These are phyloP conservation scores for Cottus gobio DNA, from an alignment of 2,113 vertebrate genomes.

Conservation along the genomic window DNA sequence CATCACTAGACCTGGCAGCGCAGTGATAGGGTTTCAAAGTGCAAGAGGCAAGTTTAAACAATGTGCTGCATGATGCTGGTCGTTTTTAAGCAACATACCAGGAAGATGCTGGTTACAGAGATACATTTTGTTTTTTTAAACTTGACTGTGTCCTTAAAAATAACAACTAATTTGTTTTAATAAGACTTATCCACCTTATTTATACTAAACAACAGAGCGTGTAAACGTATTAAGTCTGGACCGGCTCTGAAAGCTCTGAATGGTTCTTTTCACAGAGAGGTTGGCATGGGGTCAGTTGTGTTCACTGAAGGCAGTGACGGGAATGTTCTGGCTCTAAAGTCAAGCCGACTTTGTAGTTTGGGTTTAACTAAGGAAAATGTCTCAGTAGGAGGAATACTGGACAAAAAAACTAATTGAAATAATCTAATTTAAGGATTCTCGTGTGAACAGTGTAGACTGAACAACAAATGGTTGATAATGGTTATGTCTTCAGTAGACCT, in stretches of 20 bases:
- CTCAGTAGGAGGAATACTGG: background rate
- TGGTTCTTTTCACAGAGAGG: slow-evolving; percentile 26
- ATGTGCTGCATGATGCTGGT: slow-evolving; percentile 4
- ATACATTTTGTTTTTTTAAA: background rate
- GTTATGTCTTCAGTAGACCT: background rate
- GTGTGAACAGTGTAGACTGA: background rate
- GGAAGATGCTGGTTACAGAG: background rate
- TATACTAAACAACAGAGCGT: background rate
- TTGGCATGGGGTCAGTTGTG: slow-evolving; percentile 11
- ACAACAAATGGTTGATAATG: background rate
- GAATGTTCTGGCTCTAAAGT: slow-evolving; percentile 29
- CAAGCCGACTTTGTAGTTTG: background rate
- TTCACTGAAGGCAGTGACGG: slow-evolving; percentile 3
- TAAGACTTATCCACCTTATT: background rate
- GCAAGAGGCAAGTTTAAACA: slow-evolving; percentile 48
- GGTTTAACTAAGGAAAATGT: background rate
- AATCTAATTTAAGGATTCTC: background rate
- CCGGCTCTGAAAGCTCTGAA: slow-evolving; percentile 14
- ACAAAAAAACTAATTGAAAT: background rate
- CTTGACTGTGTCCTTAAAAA: background rate
- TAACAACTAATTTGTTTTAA: background rate
- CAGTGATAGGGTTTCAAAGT: background rate
- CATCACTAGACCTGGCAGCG: background rate
- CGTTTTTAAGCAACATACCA: background rate
- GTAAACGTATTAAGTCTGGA: background rate